Evolutionary conservation across 2,113 vertebrate genomes (phyloP), one percentile per base, ranked within the genome.

Genomic region (Orientallactaga bullata): DNA sequence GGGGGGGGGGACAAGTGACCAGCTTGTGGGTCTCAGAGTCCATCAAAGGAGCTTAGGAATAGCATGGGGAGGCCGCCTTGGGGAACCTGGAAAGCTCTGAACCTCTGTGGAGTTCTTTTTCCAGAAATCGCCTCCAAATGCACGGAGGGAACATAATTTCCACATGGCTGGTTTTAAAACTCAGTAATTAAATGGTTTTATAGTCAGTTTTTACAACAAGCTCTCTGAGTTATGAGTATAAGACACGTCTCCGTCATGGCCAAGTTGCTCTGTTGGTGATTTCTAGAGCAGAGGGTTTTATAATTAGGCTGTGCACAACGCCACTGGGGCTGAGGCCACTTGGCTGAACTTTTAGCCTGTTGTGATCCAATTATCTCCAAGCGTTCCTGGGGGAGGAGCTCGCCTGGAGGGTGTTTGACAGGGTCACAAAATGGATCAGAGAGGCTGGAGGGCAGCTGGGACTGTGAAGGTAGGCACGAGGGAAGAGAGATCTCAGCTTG

Each of bases 111-210:
- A 66, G 42, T 12, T 51, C 18, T 6, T 90, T 74, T 37, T 88
- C 92, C 94, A 92, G 88, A 81, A 93, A 95, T 39, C 26, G 4
- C 74, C 68, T 95, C 90, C 85, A 58, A 88, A 68, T 1, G 23
- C 9, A 74, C 85, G 39, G 0, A 55, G 61, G 88, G 73, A 80
- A 55, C 88, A 81, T 88, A 17, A 92, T 96, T 96, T 96, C 93
- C 92, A 85, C 92, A 58, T 17, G 94, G 90, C 69, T 95, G 90
- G 65, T 65, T 96, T 96, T 95, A 93, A 94, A 94, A 85, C 42
- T 71, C 68, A 93, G 86, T 84, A 92, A 97, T 96, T 94, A 91
- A 95, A 83, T 63, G 86, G 69, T 92, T 96, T 96, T 95, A 92
- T 39, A 74, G 97, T 68, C 66, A 8, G 60, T 80, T 94, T 94